A percentile compares a stretch with the other conserved stretches of the same genome.
These are phyloP conservation scores for Asteroscopus sphinx DNA, from an alignment of 2,888 invertebrate genomes.

Conservation along the genomic window DNA sequence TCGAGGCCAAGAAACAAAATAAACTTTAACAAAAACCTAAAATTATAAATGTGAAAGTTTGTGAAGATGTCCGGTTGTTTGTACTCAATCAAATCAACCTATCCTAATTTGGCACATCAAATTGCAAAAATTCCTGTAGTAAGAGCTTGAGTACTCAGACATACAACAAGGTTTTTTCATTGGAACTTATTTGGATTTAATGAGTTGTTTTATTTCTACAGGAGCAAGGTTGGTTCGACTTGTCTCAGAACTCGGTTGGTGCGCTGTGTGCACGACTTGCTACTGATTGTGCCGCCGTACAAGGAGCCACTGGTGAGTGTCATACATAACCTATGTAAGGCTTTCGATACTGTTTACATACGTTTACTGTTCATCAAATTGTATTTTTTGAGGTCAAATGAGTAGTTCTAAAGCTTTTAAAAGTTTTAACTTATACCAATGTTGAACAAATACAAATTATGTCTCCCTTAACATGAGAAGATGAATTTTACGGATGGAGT, in stretches of 20 bases:
- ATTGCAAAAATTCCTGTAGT: too few species aligned
- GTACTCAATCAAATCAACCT: too few species aligned
- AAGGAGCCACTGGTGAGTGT: conserved; percentile 90
- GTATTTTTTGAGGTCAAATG: background rate
- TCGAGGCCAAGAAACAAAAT: too few species aligned
- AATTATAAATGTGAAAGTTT: too few species aligned
- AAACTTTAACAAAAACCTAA: too few species aligned
- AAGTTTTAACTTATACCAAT: background rate
- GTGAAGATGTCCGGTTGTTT: too few species aligned
- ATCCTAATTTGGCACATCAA: too few species aligned
- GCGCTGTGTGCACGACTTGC: conserved; percentile 91
- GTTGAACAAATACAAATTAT: background rate
- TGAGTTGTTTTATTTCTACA: conserved; percentile 56
- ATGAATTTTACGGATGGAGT: background rate
- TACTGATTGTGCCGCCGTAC: conserved; percentile 91
- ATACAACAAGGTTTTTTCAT: too few species aligned
- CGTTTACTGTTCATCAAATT: background rate
- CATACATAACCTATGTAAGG: background rate
- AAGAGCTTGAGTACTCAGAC: too few species aligned
- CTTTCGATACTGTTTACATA: background rate
- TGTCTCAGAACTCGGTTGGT: conserved; percentile 90
- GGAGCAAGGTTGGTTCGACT: conserved; percentile 92
- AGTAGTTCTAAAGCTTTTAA: background rate
- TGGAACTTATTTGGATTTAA: too few species aligned
- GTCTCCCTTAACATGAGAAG: too few species aligned